Conservation (phyloP, 1,140 invertebrate species). For the Bactericera cockerelli region DNA sequence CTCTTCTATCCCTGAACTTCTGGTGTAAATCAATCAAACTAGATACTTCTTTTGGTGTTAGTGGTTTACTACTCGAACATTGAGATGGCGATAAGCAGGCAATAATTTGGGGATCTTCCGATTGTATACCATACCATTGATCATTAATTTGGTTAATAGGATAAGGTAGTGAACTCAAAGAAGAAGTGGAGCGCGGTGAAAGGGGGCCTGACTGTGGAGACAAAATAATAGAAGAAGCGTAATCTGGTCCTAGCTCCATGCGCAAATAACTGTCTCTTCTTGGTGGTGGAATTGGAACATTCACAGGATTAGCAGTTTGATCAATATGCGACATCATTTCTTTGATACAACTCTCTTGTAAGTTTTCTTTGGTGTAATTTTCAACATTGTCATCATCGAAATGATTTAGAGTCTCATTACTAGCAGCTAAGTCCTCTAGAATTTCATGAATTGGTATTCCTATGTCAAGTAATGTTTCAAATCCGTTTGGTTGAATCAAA, state of each 20-base stretch:
- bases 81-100: slow-evolving; percentile 56
- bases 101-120: slow-evolving; percentile 38
- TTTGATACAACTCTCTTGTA: no score
- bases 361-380: no score
- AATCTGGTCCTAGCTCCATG: slow-evolving; percentile 7
- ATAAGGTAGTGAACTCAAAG: slow-evolving; percentile 5
- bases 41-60: slow-evolving; percentile 34
- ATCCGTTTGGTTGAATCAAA: slow-evolving; percentile 4
- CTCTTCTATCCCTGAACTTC: slow-evolving; percentile 45
- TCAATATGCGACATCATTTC: neutral
- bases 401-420: slow-evolving; percentile 11
- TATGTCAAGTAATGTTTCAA: neutral
- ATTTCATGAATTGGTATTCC: slow-evolving; percentile 5
- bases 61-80: slow-evolving; percentile 28
- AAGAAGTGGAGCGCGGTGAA: slow-evolving; percentile 12
- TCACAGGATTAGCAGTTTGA: neutral
- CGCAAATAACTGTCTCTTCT: slow-evolving; percentile 7
- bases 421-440: neutral
- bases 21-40: slow-evolving; percentile 47
- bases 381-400: slow-evolving; percentile 10
- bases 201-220: slow-evolving; percentile 7
- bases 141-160: slow-evolving; percentile 10
- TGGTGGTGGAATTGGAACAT: neutral
- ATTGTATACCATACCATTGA: slow-evolving; percentile 16
- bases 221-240: slow-evolving; percentile 7